Conservation (phyloP, 2,888 invertebrate species). For the Eudemis profundana region DNA sequence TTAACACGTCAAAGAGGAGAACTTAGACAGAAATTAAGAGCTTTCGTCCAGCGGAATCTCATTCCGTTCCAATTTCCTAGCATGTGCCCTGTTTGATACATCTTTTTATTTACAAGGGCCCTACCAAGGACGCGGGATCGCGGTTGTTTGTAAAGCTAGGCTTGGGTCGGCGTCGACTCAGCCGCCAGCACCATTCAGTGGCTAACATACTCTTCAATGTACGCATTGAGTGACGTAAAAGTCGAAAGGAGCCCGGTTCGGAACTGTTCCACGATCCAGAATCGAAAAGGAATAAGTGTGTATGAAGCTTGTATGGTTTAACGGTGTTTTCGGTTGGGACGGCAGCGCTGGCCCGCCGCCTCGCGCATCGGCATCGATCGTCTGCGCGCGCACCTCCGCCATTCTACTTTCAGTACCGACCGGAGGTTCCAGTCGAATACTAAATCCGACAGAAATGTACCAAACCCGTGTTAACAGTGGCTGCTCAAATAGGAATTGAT, state of each 20-base stretch:
- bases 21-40: slow-evolving; percentile 16
- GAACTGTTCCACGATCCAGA: slow-evolving; percentile 48
- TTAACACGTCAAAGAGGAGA: slow-evolving; percentile 18
- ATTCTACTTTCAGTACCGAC: slow-evolving; percentile 70
- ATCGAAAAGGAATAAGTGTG: neutral
- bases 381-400: slow-evolving; percentile 79
- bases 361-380: slow-evolving; percentile 82
- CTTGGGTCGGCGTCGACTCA: slow-evolving; percentile 38
- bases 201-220: slow-evolving; percentile 72
- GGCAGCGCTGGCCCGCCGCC: slow-evolving; percentile 64
- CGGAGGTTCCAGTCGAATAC: slow-evolving; percentile 71
- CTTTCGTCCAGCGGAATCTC: slow-evolving; percentile 28
- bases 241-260: slow-evolving; percentile 68
- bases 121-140: neutral
- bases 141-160: slow-evolving; percentile 25
- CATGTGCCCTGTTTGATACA: slow-evolving; percentile 19
- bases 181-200: slow-evolving; percentile 60
- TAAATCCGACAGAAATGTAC: slow-evolving; percentile 80
- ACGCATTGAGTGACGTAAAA: slow-evolving; percentile 83
- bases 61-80: slow-evolving; percentile 36
- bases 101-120: slow-evolving; percentile 33
- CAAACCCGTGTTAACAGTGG: slow-evolving; percentile 75
- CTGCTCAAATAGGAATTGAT: slow-evolving; percentile 57
- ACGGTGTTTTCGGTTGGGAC: slow-evolving; percentile 5
- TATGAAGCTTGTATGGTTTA: slow-evolving; percentile 1